A percentile compares a stretch with the other conserved stretches of the same genome.
Evolutionary conservation across 2,888 invertebrate genomes (phyloP).

Genomic region (Terebella lapidaria): DNA sequence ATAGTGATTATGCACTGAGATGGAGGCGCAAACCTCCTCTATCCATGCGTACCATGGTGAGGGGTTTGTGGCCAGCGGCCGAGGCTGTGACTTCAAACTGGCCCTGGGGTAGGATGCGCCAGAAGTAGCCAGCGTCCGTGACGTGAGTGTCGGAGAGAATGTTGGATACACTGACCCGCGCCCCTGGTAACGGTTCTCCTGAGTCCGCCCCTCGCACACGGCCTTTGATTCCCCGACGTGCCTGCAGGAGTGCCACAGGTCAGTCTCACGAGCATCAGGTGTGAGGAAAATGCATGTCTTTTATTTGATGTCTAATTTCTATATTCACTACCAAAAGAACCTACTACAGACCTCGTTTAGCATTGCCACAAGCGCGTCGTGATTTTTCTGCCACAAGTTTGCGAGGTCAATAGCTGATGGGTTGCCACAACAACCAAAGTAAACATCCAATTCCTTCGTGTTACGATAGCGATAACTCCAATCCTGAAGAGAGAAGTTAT

Average conservation of each 20-base stretch:
- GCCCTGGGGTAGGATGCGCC: constrained; percentile 86
- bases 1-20: no score
- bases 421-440: neutral
- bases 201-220: constrained; percentile 69
- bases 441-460: neutral
- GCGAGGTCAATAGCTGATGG: neutral
- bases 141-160: constrained; percentile 64
- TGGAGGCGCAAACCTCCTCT: no score
- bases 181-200: constrained; percentile 64
- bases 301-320: no score
- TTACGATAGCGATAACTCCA: neutral
- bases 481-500: neutral
- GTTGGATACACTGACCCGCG: constrained; percentile 64
- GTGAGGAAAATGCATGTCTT: no score
- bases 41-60: neutral
- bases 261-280: no score
- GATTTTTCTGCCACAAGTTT: neutral
- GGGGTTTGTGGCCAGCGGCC: constrained; percentile 32
- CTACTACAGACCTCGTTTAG: neutral
- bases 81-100: constrained; percentile 60
- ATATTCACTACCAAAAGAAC: no score
- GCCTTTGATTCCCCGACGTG: constrained; percentile 79
- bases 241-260: no score
- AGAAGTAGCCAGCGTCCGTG: constrained; percentile 80
- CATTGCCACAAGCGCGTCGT: neutral